Conservation (phyloP, 2,113 vertebrate genomes). For the Naja naja region DNA sequence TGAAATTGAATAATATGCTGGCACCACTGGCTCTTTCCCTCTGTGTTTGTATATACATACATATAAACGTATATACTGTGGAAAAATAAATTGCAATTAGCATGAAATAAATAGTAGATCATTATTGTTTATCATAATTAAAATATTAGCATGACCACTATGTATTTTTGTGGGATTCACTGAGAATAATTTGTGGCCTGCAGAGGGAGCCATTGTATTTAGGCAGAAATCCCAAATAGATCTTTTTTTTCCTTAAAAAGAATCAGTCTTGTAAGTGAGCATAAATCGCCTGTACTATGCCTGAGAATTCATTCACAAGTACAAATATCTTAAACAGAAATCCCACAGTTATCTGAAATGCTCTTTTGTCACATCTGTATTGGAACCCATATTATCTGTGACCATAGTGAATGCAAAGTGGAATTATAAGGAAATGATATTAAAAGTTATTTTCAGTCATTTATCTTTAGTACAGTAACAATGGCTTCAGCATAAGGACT, state of each 20-base stretch:
- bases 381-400: not conserved
- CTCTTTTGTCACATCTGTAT: not conserved
- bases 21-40: not conserved
- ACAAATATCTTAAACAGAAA: conserved; percentile 40
- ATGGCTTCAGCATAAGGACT: not conserved
- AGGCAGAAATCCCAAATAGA: conserved; percentile 56
- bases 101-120: conserved; percentile 50
- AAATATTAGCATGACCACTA: conserved; percentile 54
- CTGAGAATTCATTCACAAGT: conserved; percentile 21
- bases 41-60: not conserved
- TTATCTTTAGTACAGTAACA: not conserved
- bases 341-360: conserved; percentile 13
- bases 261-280: conserved; percentile 38
- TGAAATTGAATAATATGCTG: conserved; percentile 38
- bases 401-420: not conserved
- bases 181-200: conserved; percentile 49
- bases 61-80: not conserved
- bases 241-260: conserved; percentile 25
- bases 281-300: conserved; percentile 43
- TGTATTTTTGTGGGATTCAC: conserved; percentile 50
- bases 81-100: conserved; percentile 46
- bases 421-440: not conserved
- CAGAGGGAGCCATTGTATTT: conserved; percentile 71
- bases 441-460: not conserved
- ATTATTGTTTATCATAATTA: conserved; percentile 47